Conservation (phyloP, 2,888 invertebrate genomes). For the Allacma fusca region DNA sequence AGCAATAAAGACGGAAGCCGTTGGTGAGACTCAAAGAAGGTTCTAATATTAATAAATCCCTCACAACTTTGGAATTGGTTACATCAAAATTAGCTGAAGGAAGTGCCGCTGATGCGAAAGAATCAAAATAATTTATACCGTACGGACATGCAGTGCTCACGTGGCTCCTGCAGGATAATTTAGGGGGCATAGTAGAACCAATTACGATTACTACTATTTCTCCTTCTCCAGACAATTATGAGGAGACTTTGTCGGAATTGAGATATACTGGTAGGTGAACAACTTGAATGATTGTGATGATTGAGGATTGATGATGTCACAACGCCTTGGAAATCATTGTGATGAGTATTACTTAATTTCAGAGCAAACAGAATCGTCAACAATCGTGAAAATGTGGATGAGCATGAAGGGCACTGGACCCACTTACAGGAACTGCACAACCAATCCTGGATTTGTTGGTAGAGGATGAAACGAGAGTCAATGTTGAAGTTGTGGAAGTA, state of each 20-base stretch:
- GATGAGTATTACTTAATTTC: background rate
- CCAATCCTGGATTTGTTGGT: background rate
- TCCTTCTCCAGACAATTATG: slow-evolving; percentile 97
- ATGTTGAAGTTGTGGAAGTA: slow-evolving; percentile 31
- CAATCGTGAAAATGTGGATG: slow-evolving; percentile 68
- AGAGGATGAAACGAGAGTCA: slow-evolving; percentile 3
- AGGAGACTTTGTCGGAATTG: slow-evolving; percentile 96
- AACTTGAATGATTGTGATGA: background rate
- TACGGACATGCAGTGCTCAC: slow-evolving; percentile 98
- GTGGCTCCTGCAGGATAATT: slow-evolving; percentile 97
- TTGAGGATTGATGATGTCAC: background rate
- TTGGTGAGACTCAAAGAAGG: slow-evolving; percentile 96
- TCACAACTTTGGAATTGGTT: slow-evolving; percentile 96
- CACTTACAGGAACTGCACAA: background rate
- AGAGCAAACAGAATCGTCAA: slow-evolving; percentile 98
- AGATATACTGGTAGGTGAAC: slow-evolving; percentile 80
- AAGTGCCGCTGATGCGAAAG: slow-evolving; percentile 78
- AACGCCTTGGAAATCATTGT: too few species aligned
- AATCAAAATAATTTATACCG: slow-evolving; percentile 86
- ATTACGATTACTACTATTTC: slow-evolving; percentile 90
- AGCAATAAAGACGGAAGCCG: slow-evolving; percentile 98
- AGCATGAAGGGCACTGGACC: background rate
- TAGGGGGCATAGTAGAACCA: slow-evolving; percentile 97
- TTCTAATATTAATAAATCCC: slow-evolving; percentile 98
- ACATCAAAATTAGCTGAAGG: slow-evolving; percentile 98